Evolutionary conservation across 2,113 vertebrate genomes (phyloP), one percentile per base, ranked within the genome.

Genomic region (Amblyornis subalaris): DNA sequence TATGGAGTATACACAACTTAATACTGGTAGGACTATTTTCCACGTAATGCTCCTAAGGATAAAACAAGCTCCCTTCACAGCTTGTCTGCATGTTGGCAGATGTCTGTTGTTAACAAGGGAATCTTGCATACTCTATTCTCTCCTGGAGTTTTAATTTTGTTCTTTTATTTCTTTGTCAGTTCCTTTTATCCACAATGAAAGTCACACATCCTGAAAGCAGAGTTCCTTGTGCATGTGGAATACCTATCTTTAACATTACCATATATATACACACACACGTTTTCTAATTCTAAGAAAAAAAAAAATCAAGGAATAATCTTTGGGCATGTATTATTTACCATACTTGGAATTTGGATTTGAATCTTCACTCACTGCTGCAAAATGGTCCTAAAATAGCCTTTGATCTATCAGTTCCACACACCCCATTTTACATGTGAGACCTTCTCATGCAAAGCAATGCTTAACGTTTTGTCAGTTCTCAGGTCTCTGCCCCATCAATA

Each of bases 121-220:
- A 55, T 44, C 81, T 71, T 77, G 75, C 64, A 74, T 45, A 28
- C 42, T 79, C 65, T 89, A 29, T 53, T 85, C 62, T 76, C 47
- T 89, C 78, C 67, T 10, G 12, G 67, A 93, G 88, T 92, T 92
- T 88, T 70, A 90, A 90, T 94, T 88, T 90, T 90, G 64, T 74
- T 92, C 64, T 88, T 80, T 93, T 80, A 95, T 89, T 92, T 94
- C 26, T 28, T 88, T 95, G 75, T 94, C 90, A 96, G 57, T 48
- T 96, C 70, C 73, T 96, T 93, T 94, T 57, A 93, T 91, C 87
- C 89, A 25, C 70, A 82, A n/a, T 47, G 69, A 64, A 88, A 91
- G 58, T 79, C 81, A 76, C 40, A 40, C 28, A 77, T 42, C 33
- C 84, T 76, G 80, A 91, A 95, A 82, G 54, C 54, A 54, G 7